A percentile compares a stretch with the other conserved stretches of the same genome.
These are phyloP conservation scores for Pammene aurita DNA, from an alignment of 2,888 invertebrate genomes.

Conservation along the genomic window DNA sequence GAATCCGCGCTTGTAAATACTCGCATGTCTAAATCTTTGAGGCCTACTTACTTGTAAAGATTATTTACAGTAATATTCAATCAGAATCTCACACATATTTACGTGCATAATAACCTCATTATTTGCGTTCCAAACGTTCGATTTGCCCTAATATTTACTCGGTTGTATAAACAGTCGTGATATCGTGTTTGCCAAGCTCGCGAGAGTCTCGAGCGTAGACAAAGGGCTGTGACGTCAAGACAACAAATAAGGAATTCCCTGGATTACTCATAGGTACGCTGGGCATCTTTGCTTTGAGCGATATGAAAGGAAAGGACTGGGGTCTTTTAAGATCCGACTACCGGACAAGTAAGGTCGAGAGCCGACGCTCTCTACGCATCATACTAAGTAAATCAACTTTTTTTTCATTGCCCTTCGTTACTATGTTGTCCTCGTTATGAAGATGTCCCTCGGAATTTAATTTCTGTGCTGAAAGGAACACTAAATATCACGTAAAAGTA, in stretches of 20 bases:
- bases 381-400: no score
- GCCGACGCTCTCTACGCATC: no score
- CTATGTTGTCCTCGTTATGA: no score
- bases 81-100: slow-evolving; percentile 2
- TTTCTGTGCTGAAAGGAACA: no score
- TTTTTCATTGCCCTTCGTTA: no score
- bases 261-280: slow-evolving; percentile 9
- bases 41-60: no score
- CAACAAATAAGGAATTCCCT: slow-evolving; percentile 20
- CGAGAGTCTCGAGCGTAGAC: slow-evolving; percentile 17
- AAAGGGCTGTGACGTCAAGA: slow-evolving; percentile 14
- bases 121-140: background rate
- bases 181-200: slow-evolving; percentile 11
- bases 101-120: slow-evolving; percentile 10
- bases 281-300: background rate
- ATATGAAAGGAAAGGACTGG: background rate
- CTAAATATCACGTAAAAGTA: no score
- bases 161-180: slow-evolving; percentile 14
- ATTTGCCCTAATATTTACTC: slow-evolving; percentile 25
- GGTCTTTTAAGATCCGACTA: background rate
- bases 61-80: background rate
- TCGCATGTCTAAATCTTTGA: no score
- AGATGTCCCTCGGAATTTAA: no score
- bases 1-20: no score
- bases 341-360: no score